Evolutionary conservation across 2,113 vertebrate species (phyloP), one percentile per base, ranked within the genome.

Genomic region (Guaruba guarouba): DNA sequence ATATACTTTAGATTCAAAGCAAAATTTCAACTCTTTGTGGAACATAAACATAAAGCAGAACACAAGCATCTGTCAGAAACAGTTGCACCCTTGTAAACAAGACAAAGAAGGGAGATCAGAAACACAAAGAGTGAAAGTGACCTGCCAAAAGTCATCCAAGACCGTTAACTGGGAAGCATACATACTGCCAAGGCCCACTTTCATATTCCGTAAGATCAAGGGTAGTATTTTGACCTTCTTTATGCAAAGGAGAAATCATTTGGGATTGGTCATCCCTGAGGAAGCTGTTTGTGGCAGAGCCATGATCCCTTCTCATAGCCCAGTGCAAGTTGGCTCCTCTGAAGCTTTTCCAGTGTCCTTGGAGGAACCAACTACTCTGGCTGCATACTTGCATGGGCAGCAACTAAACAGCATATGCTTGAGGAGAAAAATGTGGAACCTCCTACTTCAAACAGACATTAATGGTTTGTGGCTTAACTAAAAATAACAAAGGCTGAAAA

Each of bases 381-480:
- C 54, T 59, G n/a, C 3, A 1, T 39, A 59, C 23, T 88, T 74
- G 49, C 59, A 92, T 1, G 59, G 46, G 28, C n/a, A 88, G 70
- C 52, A 93, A 89, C 57, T 6, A 64, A 91, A 66, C 17, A 82
- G 89, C 61, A 87, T 43, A 52, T n/a, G 57, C 52, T 69, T 35
- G 46, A 88, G 75, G 4, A 81, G 22, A 23, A 93, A 92, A 92
- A 92, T 59, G 54, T 0, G 0, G 71, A 96, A 70, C 27, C 23
- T 27, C 14, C 22, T 85, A 59, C 46, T 95, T 91, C 63, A 70
- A 94, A 93, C n/a, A 82, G 37, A 22, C 85, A 83, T 92, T 87
- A 94, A 95, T 77, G 67, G 59, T 62, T 93, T 95, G 82, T 83
- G 75, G 85, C 51, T 83, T 94, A 83, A 88, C 54, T 93, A 95